phyloP scores from a whole-genome alignment of 2,113 vertebrate genomes.

The Prolemur simus region DNA sequence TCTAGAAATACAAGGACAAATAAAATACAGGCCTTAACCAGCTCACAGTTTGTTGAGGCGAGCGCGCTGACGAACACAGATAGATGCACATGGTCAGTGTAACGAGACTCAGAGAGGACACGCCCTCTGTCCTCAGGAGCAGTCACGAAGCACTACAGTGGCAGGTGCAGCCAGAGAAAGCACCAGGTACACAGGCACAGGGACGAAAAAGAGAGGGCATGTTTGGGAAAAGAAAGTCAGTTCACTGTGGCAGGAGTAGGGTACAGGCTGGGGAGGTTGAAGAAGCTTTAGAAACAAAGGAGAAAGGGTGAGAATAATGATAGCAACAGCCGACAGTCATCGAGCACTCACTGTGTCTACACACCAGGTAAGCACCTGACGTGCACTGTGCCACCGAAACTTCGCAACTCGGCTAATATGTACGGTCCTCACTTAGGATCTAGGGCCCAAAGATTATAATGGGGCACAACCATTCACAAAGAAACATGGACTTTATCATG shows the following conservation, averaged over 20 bases:
- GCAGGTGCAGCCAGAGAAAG: not conserved
- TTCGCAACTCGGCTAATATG: not conserved
- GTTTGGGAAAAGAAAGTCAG: not conserved
- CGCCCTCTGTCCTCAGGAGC: not conserved
- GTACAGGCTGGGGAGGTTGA: not conserved
- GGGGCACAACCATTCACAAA: not conserved
- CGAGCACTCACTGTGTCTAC: not conserved
- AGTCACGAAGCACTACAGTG: not conserved
- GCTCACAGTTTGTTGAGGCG: not conserved
- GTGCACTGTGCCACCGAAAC: too few species aligned
- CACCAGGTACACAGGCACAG: not conserved
- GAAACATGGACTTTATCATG: not conserved
- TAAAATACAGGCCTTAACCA: not conserved
- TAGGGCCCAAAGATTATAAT: not conserved
- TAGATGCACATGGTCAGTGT: not conserved
- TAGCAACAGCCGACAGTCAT: not conserved
- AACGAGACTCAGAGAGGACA: not conserved
- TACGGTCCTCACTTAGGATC: not conserved
- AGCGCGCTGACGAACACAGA: not conserved
- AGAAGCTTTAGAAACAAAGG: not conserved
- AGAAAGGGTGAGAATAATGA: not conserved
- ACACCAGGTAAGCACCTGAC: not conserved
- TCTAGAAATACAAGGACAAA: not conserved
- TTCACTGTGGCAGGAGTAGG: too few species aligned
- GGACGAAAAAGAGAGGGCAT: not conserved